A percentile compares a stretch with the other conserved stretches of the same genome.
These are phyloP conservation scores for Creontiades dilutus DNA, from an alignment of 2,888 invertebrate genomes.

Conservation along the genomic window DNA sequence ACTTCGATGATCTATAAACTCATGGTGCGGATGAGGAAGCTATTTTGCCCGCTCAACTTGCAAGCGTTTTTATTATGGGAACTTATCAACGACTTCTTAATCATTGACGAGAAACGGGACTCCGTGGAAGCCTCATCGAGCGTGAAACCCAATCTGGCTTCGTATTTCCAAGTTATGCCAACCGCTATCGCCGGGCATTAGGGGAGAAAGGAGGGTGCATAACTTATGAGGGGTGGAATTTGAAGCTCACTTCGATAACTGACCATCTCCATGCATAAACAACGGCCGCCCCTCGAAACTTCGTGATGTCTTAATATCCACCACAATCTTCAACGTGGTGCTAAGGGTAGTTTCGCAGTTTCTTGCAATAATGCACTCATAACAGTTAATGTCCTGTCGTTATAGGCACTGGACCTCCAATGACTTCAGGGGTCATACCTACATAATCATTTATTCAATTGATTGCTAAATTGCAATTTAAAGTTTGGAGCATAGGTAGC, in stretches of 20 bases:
- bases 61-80: not conserved
- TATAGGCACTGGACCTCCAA: too few relatives aligned
- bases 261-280: conserved; percentile 62
- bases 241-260: conserved; percentile 38
- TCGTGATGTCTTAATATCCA: conserved; percentile 10
- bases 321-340: not conserved
- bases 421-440: too few relatives aligned
- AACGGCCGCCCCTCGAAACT: not conserved
- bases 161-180: conserved; percentile 27
- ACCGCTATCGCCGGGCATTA: not conserved
- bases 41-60: too few relatives aligned
- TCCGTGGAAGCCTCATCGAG: not conserved
- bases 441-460: too few relatives aligned
- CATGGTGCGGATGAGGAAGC: too few relatives aligned
- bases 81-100: conserved; percentile 3
- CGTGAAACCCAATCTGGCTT: not conserved
- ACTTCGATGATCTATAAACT: too few relatives aligned
- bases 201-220: conserved; percentile 53
- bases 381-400: too few relatives aligned
- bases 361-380: too few relatives aligned
- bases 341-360: not conserved
- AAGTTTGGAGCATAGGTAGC: too few relatives aligned
- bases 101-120: not conserved
- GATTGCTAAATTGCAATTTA: too few relatives aligned
- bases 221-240: conserved; percentile 37